These are phyloP conservation scores for Botia almorhae DNA, from an alignment of 2,797 vertebrate genomes.

Conservation along the genomic window DNA sequence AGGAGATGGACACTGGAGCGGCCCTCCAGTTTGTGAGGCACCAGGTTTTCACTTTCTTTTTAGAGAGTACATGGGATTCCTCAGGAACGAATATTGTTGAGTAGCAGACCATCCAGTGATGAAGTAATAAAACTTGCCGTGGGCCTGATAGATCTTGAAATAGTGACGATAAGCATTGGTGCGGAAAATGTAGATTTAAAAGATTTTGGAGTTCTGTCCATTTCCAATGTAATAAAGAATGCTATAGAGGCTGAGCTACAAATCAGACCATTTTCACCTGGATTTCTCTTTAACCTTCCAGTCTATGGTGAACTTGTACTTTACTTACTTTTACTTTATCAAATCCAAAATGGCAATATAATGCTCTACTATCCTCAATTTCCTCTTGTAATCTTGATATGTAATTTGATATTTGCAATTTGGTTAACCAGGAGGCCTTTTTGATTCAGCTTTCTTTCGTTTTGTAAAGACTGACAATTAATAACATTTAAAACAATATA, in stretches of 20 bases:
- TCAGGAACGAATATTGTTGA: constrained; percentile 86
- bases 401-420: constrained; percentile 9
- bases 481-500: constrained; percentile 19
- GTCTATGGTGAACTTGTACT: constrained; percentile 77
- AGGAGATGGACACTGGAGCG: constrained; percentile 79
- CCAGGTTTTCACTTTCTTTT: constrained; percentile 82
- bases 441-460: constrained; percentile 19
- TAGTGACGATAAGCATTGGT: constrained; percentile 77
- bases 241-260: constrained; percentile 68
- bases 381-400: constrained; percentile 16
- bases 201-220: constrained; percentile 70
- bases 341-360: constrained; percentile 69
- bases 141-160: constrained; percentile 80
- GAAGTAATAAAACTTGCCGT: constrained; percentile 79
- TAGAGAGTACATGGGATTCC: constrained; percentile 86
- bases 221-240: constrained; percentile 52
- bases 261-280: constrained; percentile 70
- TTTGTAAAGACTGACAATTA: constrained; percentile 14
- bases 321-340: constrained; percentile 73
- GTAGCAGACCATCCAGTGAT: constrained; percentile 81
- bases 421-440: constrained; percentile 2
- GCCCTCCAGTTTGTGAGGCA: constrained; percentile 87
- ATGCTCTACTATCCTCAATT: not conserved
- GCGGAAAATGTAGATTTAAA: constrained; percentile 67
- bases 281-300: constrained; percentile 73